These are phyloP conservation scores for Euborellia annulipes DNA, from an alignment of 1,140 invertebrate species.

Conservation along the genomic window DNA sequence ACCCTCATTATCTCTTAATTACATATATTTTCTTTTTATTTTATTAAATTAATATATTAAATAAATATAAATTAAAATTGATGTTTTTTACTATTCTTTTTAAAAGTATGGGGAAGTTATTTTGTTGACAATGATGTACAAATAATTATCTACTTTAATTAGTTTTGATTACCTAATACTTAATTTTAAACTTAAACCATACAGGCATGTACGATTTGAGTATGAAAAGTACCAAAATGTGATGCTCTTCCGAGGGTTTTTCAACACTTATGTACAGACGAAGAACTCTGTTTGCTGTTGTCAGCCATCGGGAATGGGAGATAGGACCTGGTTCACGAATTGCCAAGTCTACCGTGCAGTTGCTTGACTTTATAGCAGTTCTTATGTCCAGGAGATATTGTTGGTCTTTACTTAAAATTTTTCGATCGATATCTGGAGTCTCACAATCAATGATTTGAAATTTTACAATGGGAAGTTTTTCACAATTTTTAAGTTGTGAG, in stretches of 20 bases:
- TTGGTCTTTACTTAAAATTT: constrained; percentile 18
- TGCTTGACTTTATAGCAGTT: constrained; percentile 16
- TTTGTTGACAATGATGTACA: too few species aligned
- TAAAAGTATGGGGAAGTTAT: too few species aligned
- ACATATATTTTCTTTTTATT: too few species aligned
- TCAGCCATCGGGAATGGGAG: constrained; percentile 22
- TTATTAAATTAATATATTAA: too few species aligned
- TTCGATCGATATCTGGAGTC: constrained; percentile 12
- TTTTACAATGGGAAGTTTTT: constrained; percentile 12
- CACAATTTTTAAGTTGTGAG: constrained; percentile 15
- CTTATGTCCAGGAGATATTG: constrained; percentile 19
- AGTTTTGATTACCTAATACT: too few species aligned
- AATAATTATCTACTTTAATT: too few species aligned
- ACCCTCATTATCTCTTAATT: too few species aligned
- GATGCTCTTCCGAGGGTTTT: constrained; percentile 15
- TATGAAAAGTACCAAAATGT: constrained; percentile 14
- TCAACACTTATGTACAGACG: constrained; percentile 18
- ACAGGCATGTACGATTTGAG: constrained; percentile 22
- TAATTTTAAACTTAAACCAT: constrained; percentile 23
- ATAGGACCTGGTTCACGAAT: constrained; percentile 19
- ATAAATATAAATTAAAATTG: too few species aligned
- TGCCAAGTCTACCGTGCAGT: constrained; percentile 16
- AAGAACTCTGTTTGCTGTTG: constrained; percentile 19
- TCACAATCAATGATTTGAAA: constrained; percentile 13
- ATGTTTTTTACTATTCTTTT: too few species aligned